A percentile compares a stretch with the other conserved stretches of the same genome.
Evolutionary conservation across 2,888 invertebrate genomes (phyloP).

Genomic region (Troides aeacus): DNA sequence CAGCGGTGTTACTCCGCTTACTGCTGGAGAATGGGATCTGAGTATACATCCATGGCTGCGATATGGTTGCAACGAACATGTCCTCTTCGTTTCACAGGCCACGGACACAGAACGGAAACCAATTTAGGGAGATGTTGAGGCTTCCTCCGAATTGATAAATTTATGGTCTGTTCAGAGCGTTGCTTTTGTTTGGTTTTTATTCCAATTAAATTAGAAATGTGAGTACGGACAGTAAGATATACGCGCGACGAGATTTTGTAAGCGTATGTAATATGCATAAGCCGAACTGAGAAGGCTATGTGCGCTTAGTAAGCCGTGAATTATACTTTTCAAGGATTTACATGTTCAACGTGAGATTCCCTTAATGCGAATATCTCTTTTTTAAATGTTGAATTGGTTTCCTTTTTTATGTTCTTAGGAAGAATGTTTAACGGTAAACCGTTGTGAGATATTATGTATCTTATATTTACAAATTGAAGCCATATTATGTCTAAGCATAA

Average conservation of each 20-base stretch:
- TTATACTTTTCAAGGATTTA: conserved; percentile 20
- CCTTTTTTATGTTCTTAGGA: too few species aligned
- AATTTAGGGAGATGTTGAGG: not conserved
- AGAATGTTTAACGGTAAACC: too few species aligned
- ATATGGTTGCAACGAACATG: too few species aligned
- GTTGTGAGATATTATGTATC: too few species aligned
- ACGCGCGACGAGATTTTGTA: conserved; percentile 13
- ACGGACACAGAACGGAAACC: too few species aligned
- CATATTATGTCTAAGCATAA: too few species aligned
- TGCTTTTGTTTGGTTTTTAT: conserved; percentile 20
- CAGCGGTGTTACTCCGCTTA: too few species aligned
- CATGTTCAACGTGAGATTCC: conserved; percentile 7
- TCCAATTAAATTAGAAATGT: conserved; percentile 24
- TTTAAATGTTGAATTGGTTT: not conserved
- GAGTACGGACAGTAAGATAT: conserved; percentile 8
- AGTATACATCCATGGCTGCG: too few species aligned
- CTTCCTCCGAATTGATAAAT: conserved; percentile 15
- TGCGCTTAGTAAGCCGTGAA: conserved; percentile 8
- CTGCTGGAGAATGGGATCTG: too few species aligned
- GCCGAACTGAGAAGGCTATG: conserved; percentile 1
- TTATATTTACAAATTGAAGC: too few species aligned
- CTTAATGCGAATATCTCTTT: not conserved
- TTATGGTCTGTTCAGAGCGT: conserved; percentile 13
- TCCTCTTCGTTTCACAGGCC: too few species aligned
- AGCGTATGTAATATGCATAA: conserved; percentile 21